Percentiles rank a stretch among this genome's conserved stretches.
Conservation (phyloP, 2,888 invertebrate species). For the Meiosimyza platycephala region DNA sequence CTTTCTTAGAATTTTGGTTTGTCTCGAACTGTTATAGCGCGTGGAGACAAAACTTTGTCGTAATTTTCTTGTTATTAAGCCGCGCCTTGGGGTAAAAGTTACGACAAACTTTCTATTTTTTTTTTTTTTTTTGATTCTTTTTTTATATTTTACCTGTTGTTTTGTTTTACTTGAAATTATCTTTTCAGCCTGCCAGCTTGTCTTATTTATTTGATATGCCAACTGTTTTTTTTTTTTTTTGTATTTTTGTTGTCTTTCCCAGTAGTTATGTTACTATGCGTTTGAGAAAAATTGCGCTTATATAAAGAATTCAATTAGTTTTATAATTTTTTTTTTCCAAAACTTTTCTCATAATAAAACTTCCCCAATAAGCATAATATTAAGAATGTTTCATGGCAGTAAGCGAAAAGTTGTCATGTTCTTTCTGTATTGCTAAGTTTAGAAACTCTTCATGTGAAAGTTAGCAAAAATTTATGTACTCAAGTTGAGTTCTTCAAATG, state of each 20-base stretch:
- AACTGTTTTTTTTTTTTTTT: not conserved
- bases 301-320: not conserved
- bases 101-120: constrained; percentile 10
- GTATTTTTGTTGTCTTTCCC: not conserved
- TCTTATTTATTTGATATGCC: not conserved
- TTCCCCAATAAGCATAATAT: too few species aligned
- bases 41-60: not conserved
- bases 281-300: not conserved
- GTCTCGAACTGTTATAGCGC: too few species aligned
- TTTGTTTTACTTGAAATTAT: not conserved
- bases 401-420: too few species aligned
- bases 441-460: too few species aligned
- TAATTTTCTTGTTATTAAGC: constrained; percentile 20
- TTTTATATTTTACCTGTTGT: not conserved
- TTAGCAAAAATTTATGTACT: too few species aligned
- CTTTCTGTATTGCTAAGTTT: too few species aligned
- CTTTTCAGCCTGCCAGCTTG: not conserved
- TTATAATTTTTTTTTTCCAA: not conserved
- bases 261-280: not conserved
- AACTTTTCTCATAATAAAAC: too few species aligned
- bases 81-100: not conserved
- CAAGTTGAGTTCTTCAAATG: too few species aligned
- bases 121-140: not conserved
- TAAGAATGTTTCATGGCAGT: too few species aligned
- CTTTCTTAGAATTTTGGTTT: constrained; percentile 7